Conservation (phyloP, 2,113 vertebrate species). For the Anolis sagrei region DNA sequence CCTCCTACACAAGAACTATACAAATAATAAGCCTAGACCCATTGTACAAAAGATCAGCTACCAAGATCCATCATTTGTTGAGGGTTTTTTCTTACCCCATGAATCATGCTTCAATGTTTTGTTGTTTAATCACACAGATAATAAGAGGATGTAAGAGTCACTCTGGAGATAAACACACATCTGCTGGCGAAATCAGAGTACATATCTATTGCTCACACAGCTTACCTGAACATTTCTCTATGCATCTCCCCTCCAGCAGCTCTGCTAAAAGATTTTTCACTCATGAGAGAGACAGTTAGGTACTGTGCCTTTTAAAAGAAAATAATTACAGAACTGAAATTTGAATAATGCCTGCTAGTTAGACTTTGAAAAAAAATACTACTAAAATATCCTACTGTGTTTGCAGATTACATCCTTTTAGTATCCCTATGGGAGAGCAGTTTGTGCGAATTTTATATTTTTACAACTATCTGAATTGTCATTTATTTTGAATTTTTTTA, state of each 20-base stretch:
- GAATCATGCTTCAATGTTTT: conserved; percentile 48
- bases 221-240: conserved; percentile 46
- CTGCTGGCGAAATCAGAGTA: conserved; percentile 53
- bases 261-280: conserved; percentile 12
- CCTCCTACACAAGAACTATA: conserved; percentile 43
- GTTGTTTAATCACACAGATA: conserved; percentile 58
- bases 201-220: neutral
- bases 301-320: conserved; percentile 25
- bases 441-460: conserved; percentile 1
- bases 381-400: neutral
- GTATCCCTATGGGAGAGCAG: neutral
- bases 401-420: neutral
- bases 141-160: conserved; percentile 48
- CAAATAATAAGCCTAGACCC: conserved; percentile 44
- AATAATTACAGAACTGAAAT: neutral
- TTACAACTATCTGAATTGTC: neutral
- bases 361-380: neutral
- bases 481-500: conserved; percentile 29
- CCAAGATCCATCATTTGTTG: conserved; percentile 19
- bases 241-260: neutral
- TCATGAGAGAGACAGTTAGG: neutral
- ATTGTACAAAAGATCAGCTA: conserved; percentile 27
- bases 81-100: conserved; percentile 5
- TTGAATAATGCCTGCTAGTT: neutral
- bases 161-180: conserved; percentile 35